Percentiles rank a stretch among this genome's conserved stretches.
Conservation (phyloP, 2,888 invertebrate genomes). For the Pogonocherus hispidulus region DNA sequence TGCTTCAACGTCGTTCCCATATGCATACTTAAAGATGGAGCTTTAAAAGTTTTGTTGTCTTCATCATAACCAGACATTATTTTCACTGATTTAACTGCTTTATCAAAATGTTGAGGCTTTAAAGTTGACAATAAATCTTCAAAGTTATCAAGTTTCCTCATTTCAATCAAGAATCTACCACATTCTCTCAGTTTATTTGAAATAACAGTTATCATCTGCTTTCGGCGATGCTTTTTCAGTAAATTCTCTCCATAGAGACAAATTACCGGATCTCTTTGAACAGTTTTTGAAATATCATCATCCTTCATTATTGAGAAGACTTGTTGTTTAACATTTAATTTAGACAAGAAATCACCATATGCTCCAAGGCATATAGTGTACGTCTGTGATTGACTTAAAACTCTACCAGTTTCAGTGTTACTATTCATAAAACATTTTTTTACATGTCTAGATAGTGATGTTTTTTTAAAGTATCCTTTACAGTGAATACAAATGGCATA, state of each 20-base stretch:
- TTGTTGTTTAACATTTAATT: constrained; percentile 46
- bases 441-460: constrained; percentile 32
- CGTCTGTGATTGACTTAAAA: neutral
- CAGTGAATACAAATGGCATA: constrained; percentile 39
- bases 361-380: constrained; percentile 28
- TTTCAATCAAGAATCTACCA: constrained; percentile 27
- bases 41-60: constrained; percentile 39
- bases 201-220: constrained; percentile 17
- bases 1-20: constrained; percentile 37
- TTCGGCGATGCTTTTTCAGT: constrained; percentile 17
- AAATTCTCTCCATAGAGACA: constrained; percentile 22
- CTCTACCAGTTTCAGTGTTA: neutral
- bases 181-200: constrained; percentile 30
- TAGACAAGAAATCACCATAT: constrained; percentile 45
- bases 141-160: constrained; percentile 9
- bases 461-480: constrained; percentile 40
- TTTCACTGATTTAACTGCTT: neutral
- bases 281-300: constrained; percentile 40
- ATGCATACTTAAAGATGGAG: constrained; percentile 48
- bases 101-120: neutral
- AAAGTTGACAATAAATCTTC: neutral
- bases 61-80: constrained; percentile 41
- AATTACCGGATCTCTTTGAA: constrained; percentile 16
- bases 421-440: constrained; percentile 37
- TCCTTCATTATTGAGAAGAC: constrained; percentile 49